These are phyloP conservation scores for Gasterosteus nipponicus DNA, from an alignment of 2,113 vertebrate genomes.

Conservation along the genomic window DNA sequence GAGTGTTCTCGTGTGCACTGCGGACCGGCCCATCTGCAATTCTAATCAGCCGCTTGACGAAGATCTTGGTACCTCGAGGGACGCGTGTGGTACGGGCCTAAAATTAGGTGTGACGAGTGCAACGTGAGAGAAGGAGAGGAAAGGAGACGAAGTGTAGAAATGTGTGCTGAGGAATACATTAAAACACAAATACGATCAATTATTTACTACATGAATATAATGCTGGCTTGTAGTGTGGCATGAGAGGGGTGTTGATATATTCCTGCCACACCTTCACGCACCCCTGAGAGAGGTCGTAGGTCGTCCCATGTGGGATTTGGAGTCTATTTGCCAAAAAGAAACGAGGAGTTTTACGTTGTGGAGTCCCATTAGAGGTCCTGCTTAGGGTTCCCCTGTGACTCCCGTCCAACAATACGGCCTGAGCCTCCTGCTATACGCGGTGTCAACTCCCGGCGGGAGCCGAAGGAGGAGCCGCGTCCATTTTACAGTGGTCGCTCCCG, in stretches of 20 bases:
- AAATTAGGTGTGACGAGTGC: conserved; percentile 54
- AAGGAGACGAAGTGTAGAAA: conserved; percentile 39
- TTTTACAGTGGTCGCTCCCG: background rate
- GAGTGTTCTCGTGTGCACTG: conserved; percentile 37
- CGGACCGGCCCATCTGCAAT: conserved; percentile 65
- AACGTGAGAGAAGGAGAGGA: conserved; percentile 15
- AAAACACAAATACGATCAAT: conserved; percentile 40
- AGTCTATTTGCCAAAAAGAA: background rate
- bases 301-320: background rate
- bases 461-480: background rate
- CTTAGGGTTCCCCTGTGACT: background rate
- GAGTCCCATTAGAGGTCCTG: background rate
- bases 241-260: conserved; percentile 2
- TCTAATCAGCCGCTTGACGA: conserved; percentile 69
- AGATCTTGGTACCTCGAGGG: conserved; percentile 53
- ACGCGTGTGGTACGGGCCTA: conserved; percentile 17
- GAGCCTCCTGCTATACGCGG: background rate
- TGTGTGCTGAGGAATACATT: conserved; percentile 31
- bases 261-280: conserved; percentile 18
- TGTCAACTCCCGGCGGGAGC: background rate
- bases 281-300: conserved; percentile 2
- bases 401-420: background rate
- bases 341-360: background rate
- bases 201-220: conserved; percentile 47
- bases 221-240: conserved; percentile 2